A percentile compares a stretch with the other conserved stretches of the same genome.
Conservation (phyloP, 2,113 vertebrate genomes). For the Corvus moneduloides region DNA sequence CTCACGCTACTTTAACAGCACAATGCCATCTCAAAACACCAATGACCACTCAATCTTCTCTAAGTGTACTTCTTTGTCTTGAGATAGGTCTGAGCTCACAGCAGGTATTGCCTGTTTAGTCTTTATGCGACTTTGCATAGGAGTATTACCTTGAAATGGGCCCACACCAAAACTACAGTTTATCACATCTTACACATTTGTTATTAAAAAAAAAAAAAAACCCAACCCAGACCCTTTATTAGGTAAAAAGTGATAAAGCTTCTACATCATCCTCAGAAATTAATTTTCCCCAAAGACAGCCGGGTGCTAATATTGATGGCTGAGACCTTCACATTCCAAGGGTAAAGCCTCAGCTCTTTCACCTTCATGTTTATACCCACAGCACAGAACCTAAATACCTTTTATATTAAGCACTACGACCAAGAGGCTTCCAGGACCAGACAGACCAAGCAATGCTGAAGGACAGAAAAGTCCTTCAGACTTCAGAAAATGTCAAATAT, state of each 20-base stretch:
- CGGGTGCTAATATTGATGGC: neutral
- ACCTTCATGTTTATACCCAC: neutral
- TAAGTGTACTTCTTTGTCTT: neutral
- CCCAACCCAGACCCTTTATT: neutral
- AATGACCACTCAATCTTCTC: neutral
- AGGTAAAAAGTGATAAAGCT: neutral
- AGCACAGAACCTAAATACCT: neutral
- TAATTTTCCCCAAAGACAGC: neutral
- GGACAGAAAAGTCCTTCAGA: neutral
- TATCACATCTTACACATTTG: neutral
- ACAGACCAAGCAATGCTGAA: neutral
- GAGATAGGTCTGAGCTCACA: rapidly evolving
- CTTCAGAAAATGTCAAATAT: neutral
- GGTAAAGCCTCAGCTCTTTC: neutral
- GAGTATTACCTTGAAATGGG: rapidly evolving
- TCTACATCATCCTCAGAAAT: neutral
- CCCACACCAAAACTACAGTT: rapidly evolving
- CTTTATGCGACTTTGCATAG: rapidly evolving
- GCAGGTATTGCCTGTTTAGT: rapidly evolving
- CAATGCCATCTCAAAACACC: neutral
- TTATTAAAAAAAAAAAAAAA: too few species aligned
- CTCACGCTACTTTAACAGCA: neutral
- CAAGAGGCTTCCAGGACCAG: neutral
- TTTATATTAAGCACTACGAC: neutral
- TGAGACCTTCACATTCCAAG: neutral